phyloP scores from a whole-genome alignment of 2,888 invertebrate species.

The Patella ulyssiponensis region DNA sequence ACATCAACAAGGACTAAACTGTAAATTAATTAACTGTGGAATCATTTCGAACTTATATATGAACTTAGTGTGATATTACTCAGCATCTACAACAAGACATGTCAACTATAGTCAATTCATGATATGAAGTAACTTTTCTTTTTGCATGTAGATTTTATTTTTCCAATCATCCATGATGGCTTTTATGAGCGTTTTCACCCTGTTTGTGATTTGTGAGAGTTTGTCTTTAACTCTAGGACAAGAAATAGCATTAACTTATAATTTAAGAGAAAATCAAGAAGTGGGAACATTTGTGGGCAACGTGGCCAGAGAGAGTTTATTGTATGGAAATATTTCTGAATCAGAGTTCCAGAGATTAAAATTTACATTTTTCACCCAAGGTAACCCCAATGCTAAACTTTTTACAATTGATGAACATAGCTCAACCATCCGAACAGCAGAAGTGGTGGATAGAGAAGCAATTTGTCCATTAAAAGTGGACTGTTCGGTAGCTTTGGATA shows the following conservation, averaged over 20 bases:
- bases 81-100: too few relatives aligned
- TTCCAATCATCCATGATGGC: too few relatives aligned
- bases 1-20: too few relatives aligned
- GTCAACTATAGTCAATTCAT: too few relatives aligned
- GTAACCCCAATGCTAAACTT: conserved; percentile 49
- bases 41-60: too few relatives aligned
- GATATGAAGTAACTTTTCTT: too few relatives aligned
- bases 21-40: too few relatives aligned
- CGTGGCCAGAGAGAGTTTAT: conserved; percentile 52
- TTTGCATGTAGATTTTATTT: too few relatives aligned
- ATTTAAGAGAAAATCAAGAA: conserved; percentile 36
- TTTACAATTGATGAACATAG: conserved; percentile 49
- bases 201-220: background rate
- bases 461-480: conserved; percentile 37
- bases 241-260: conserved; percentile 26
- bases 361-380: conserved; percentile 50
- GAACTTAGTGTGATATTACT: too few relatives aligned
- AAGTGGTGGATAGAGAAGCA: conserved; percentile 52
- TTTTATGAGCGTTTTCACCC: too few relatives aligned
- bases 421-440: conserved; percentile 49
- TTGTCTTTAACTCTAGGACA: background rate
- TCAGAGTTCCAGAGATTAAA: conserved; percentile 50
- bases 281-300: conserved; percentile 47
- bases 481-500: conserved; percentile 46
- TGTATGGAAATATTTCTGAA: conserved; percentile 46